Percentiles rank a stretch among this genome's conserved stretches.
phyloP scores from a whole-genome alignment of 2,113 vertebrate genomes.

The Dipodomys merriami region DNA sequence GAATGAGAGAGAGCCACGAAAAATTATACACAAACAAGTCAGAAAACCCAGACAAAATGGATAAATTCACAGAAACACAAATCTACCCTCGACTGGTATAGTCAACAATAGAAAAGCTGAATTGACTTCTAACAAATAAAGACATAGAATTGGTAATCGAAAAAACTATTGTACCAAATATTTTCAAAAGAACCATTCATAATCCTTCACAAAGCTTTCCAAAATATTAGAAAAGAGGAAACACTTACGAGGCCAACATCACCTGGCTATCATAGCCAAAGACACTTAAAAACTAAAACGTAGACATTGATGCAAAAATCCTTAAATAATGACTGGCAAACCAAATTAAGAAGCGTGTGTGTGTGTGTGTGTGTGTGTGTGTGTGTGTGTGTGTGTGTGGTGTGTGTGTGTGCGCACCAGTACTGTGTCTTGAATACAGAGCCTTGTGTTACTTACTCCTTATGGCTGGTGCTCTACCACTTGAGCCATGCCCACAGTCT shows the following conservation, averaged over 20 bases:
- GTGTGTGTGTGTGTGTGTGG: no score
- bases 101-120: background rate
- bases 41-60: background rate
- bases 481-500: no score
- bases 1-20: background rate
- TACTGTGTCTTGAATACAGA: no score
- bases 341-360: background rate
- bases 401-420: no score
- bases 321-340: background rate
- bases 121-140: background rate
- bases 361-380: no score
- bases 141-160: background rate
- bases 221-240: background rate
- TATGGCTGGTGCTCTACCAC: no score
- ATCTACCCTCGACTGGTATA: background rate
- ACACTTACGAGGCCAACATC: background rate
- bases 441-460: no score
- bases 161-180: background rate
- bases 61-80: background rate
- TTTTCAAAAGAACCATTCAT: background rate
- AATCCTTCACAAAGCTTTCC: background rate
- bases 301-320: background rate
- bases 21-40: background rate
- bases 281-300: background rate
- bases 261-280: background rate